Percentiles rank a stretch among this genome's conserved stretches.
Conservation (phyloP, 2,888 invertebrate species). For the Tipula helvola region DNA sequence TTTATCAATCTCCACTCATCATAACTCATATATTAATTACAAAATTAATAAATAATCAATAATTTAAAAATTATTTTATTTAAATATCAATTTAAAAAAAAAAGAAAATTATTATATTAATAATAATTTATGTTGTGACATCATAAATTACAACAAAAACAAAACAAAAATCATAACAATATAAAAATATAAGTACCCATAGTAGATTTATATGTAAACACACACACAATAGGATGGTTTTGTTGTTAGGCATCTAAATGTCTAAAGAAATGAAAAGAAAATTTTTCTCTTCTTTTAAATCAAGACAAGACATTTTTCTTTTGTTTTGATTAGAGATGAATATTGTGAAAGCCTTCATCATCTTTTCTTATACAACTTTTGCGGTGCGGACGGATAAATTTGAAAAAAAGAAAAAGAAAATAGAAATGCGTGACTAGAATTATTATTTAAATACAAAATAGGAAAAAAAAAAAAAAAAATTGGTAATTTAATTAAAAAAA, state of each 20-base stretch:
- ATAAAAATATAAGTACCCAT: background rate
- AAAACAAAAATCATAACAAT: background rate
- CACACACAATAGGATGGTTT: background rate
- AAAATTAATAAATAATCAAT: too few species aligned
- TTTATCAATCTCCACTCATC: background rate
- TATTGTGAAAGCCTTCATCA: background rate
- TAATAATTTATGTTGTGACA: conserved; percentile 4
- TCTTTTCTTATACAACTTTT: background rate
- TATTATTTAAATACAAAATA: background rate
- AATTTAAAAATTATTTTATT: too few species aligned
- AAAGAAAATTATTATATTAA: too few species aligned
- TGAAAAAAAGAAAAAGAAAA: background rate
- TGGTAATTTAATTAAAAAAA: background rate
- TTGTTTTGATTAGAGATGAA: background rate
- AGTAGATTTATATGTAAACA: background rate
- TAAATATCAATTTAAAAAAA: too few species aligned
- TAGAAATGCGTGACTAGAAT: conserved; percentile 4
- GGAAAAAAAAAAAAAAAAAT: background rate
- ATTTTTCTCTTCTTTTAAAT: background rate
- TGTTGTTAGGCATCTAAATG: background rate
- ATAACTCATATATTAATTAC: background rate
- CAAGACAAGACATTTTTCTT: background rate
- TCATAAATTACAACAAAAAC: background rate
- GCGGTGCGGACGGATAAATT: background rate
- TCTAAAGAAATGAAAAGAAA: background rate